Base-by-base conservation (phyloP, 2,113 vertebrate species). In the Corvus cornix region DNA sequence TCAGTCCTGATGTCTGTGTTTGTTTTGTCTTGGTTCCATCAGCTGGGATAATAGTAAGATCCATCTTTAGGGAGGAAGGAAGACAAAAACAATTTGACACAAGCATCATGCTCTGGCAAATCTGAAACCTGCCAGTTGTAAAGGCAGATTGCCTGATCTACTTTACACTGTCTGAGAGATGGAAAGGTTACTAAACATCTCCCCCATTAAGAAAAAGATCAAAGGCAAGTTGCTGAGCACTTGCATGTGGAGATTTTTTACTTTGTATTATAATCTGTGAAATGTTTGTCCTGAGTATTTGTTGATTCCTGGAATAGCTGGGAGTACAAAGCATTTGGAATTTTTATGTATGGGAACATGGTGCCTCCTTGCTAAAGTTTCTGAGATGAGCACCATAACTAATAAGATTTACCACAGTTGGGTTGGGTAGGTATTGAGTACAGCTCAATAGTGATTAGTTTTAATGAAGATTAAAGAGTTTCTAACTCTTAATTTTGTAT, bases 1-100 rank as follows among this genome's bases (percentile, higher is more conserved):
- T 90, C 76, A 90, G 53, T 68, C 76, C 64, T 75, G 37, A 87
- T 68, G 56, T 60, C 64, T 90, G 35, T 89, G 64, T 91, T 95
- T 91, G 87, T 87, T 94, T 94, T 89, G 44, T 81, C 76, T 63
- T 66, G 53, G 53, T 87, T 95, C 78, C 63, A 88, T 83, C 67
- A 73, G 33, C 41, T 72, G 30, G 41, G 41, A 39, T 84, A 94
- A 78, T 26, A 78, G 41, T 60, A 49, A 72, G 49, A 84, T 84
- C 73, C 37, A 51, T 92, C 69, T 84, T 78, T 91, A 76, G 51
- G 72, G 51, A 89, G 16, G 76, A 92, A 87, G 31, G 27, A 76
- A 87, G 37, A 49, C 62, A 52, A 87, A 89, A 87, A 5, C 10
- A 5, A 59, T 87, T 90, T 89, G 83, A 48, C 51, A 43, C 28